Conservation (phyloP, 2,113 vertebrate genomes). For the Odobenus rosmarus region DNA sequence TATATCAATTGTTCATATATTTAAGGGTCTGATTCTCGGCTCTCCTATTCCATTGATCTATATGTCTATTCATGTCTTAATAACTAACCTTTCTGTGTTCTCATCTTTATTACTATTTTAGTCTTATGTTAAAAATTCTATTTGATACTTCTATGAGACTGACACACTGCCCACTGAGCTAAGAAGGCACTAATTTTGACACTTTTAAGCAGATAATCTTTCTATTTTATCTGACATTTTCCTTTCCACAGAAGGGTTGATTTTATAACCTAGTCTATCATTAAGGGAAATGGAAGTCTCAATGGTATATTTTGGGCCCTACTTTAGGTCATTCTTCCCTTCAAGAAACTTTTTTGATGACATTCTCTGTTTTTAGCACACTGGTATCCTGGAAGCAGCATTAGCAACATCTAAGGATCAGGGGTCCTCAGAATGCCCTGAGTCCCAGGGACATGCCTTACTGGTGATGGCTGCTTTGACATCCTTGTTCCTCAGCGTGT, state of each 20-base stretch:
- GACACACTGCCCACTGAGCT: neutral
- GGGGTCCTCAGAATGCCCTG: neutral
- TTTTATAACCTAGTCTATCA: neutral
- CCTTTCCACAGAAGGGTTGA: slow-evolving; percentile 25
- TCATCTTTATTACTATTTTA: neutral
- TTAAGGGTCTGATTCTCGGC: neutral
- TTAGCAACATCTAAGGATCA: neutral
- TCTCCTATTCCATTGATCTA: neutral
- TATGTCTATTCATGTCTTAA: neutral
- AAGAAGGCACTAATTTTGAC: neutral
- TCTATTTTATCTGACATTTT: neutral
- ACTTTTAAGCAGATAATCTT: neutral
- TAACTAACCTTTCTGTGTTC: neutral
- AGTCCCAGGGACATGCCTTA: neutral
- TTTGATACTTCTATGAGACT: neutral
- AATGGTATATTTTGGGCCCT: neutral
- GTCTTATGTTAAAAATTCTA: neutral
- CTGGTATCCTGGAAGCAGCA: neutral
- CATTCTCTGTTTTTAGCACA: neutral
- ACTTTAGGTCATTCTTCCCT: slow-evolving; percentile 15
- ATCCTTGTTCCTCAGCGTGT: slow-evolving; percentile 4
- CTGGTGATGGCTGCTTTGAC: slow-evolving; percentile 32
- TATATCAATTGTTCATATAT: neutral
- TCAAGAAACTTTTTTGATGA: neutral
- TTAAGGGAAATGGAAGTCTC: neutral